A percentile compares a stretch with the other conserved stretches of the same genome.
These are phyloP conservation scores for Aleiodes testaceus DNA, from an alignment of 2,888 invertebrate genomes.

Conservation along the genomic window DNA sequence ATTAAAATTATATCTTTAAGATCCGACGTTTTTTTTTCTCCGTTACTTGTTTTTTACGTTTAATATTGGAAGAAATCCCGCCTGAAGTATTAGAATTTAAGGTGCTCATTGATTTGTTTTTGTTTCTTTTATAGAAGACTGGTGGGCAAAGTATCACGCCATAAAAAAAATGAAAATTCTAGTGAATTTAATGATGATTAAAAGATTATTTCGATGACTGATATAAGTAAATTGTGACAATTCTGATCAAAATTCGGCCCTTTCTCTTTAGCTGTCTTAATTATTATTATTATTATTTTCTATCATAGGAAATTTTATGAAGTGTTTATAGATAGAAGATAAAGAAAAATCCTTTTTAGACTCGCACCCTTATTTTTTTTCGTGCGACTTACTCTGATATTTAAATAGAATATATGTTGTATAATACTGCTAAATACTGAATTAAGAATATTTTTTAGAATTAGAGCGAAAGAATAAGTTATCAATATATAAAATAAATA, in stretches of 20 bases:
- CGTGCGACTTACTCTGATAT: conserved; percentile 50
- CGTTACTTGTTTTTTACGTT: conserved; percentile 6
- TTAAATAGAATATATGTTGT: conserved; percentile 47
- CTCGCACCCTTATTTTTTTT: conserved; percentile 39
- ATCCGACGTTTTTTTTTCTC: conserved; percentile 7
- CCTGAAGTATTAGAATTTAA: conserved; percentile 27
- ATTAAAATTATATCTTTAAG: conserved; percentile 28
- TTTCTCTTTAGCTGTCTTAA: conserved; percentile 33
- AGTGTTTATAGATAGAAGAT: conserved; percentile 31
- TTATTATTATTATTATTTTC: conserved; percentile 34
- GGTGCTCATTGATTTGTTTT: conserved; percentile 22
- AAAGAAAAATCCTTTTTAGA: conserved; percentile 24
- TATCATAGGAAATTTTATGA: conserved; percentile 32
- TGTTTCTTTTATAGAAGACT: conserved; percentile 18
- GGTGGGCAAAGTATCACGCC: conserved; percentile 24
- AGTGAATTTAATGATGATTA: conserved; percentile 12
- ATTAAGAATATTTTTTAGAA: conserved; percentile 49
- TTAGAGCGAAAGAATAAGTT: conserved; percentile 36
- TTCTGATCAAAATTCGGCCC: conserved; percentile 37
- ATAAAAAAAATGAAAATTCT: conserved; percentile 6
- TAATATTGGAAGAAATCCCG: conserved; percentile 21
- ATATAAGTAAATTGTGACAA: conserved; percentile 27
- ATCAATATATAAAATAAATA: conserved; percentile 25
- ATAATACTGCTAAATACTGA: conserved; percentile 50
- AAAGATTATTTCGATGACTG: conserved; percentile 27